Base-by-base conservation (phyloP, 1,140 invertebrate species). In the Heliconius eleuchia region DNA sequence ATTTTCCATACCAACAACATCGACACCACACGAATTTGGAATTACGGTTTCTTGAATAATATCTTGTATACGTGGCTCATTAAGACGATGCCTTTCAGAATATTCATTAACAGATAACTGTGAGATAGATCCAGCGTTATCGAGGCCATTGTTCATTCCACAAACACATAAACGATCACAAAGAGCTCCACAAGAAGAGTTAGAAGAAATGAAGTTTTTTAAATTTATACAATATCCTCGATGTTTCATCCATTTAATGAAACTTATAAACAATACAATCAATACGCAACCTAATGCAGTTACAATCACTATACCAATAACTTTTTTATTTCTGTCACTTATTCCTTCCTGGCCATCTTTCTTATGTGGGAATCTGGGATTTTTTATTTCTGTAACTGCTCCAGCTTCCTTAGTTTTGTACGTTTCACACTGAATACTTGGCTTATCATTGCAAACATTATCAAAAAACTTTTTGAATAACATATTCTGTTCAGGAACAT, bases 41-140 rank as follows among this genome's bases (percentile, higher is more conserved):
- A 91, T 76, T 30, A 84, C 88, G 4, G 92, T 91, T 82, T 95
- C 95, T 82, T 95, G 95, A 74, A 94, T 88, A 46, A 94, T 88
- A 30, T 95, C 91, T 74, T 92, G 87, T 16, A 86, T 89, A 90
- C 85, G 95, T 87, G 88, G 90, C 78, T 94, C 94, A 79, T 95
- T 94, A 0, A 96, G 89, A 8, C 95, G 95, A 6, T 96, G 93
- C 55, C 96, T 88, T 84, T 95, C 96, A 0, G 96, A 95, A 85
- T 96, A 97, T 84, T 96, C 96, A 87, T 96, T 95, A 3, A 96
- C 93, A 60, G 96, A 96, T 16, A 96, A 78, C 79, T 96, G 92
- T 0, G 96, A 96, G 77, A 96, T 96, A 7, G 96, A 96, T 80
- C 95, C 92, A 1, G 96, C 95, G 18, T 96, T 94, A 77, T 94